Evolutionary conservation across 2,113 vertebrate species (phyloP), one percentile per base, ranked within the genome.

Genomic region (Ciconia maguari): DNA sequence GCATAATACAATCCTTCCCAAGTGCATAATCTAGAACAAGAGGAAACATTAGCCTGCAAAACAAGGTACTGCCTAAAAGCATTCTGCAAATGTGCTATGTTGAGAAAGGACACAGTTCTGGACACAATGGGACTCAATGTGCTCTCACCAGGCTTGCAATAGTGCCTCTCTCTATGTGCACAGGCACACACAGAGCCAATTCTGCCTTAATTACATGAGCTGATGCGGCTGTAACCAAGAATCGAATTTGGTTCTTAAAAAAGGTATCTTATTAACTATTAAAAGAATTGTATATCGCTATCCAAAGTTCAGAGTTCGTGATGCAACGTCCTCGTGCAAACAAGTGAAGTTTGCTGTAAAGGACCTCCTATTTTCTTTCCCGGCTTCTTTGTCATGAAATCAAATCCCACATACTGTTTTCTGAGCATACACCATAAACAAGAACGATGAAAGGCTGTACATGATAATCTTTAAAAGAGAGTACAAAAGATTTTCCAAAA

Each of bases 1-100:
- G 99, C 99, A 99, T 98, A 25, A 99, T 99, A 22, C 99, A 99
- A 97, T 99, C 99, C 94, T 99, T 99, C 18, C 99, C 99, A 52
- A 99, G 97, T 0, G 99, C 99, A 9, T 99, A 99, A 97, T 99
- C 99, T 99, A 51, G 1, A 54, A 30, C 18, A 7, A 71, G 17
- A 74, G 30, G 61, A 46, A 48, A 51, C 0, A 7, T 76, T 0
- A 46, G 24, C 1, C 6, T 11, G n/a, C 4, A 1, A 27, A 38
- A 6, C 3, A 1, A 49, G 51, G 49, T 2, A 12, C n/a, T 46
- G 52, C 14, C 26, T 16, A 2, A 52, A 44, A 62, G 29, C 20
- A 4, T 1, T 15, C 55, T 32, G 52, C 38, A 21, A 10, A 3
- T 0, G 5, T 15, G 72, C 78, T 19, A 3, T 0, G 46, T 1